Evolutionary conservation across 1,140 invertebrate species (phyloP).

Genomic region (Phocides pigmalion): DNA sequence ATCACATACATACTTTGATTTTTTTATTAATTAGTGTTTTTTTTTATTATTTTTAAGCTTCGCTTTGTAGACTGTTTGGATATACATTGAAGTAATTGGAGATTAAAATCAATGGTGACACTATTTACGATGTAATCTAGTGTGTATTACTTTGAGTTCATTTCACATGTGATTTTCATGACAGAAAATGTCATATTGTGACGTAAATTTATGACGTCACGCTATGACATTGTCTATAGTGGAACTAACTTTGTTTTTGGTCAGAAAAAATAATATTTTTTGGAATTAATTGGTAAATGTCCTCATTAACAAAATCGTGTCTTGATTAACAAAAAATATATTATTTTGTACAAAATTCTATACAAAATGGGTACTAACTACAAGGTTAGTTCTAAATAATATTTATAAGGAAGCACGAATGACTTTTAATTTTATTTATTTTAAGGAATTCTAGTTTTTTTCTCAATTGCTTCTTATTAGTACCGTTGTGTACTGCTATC

Average conservation of each 20-base stretch:
- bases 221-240: conserved; percentile 34
- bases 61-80: conserved; percentile 1
- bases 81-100: too few relatives aligned
- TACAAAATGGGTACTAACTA: conserved; percentile 17
- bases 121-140: too few relatives aligned
- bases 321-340: conserved; percentile 28
- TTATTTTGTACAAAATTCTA: conserved; percentile 42
- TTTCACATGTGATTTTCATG: conserved; percentile 53
- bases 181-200: background rate
- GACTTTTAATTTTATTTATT: background rate
- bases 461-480: too few relatives aligned
- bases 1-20: too few relatives aligned
- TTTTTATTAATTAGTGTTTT: conserved; percentile 20
- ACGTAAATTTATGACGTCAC: too few relatives aligned
- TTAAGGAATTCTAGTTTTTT: too few relatives aligned
- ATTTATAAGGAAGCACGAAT: background rate
- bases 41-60: conserved; percentile 27
- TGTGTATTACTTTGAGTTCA: too few relatives aligned
- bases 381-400: conserved; percentile 19
- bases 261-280: conserved; percentile 22
- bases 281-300: conserved; percentile 27
- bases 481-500: too few relatives aligned
- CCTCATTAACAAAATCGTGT: conserved; percentile 28
- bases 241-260: conserved; percentile 69
- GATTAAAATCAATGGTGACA: too few relatives aligned